These are phyloP conservation scores for Drosophila helvetica DNA, from an alignment of 2,888 invertebrate genomes.

Conservation along the genomic window DNA sequence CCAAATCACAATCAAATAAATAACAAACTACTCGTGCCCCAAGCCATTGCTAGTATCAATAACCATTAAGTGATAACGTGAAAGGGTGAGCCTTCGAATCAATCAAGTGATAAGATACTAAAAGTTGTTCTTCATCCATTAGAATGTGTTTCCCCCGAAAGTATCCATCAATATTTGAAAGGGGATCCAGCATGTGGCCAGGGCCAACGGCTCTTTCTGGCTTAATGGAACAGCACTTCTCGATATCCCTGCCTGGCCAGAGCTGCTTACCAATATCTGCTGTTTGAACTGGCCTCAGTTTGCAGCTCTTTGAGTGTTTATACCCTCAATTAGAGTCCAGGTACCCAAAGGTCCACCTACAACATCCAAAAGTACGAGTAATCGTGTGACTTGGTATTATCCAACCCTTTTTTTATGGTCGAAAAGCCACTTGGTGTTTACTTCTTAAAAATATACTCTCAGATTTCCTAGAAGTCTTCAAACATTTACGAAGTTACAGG, in stretches of 20 bases:
- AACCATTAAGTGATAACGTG: constrained; percentile 42
- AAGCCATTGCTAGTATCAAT: constrained; percentile 36
- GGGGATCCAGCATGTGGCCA: background rate
- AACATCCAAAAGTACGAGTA: background rate
- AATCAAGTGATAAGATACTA: constrained; percentile 33
- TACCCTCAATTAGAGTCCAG: constrained; percentile 29
- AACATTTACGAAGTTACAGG: too few relatives aligned
- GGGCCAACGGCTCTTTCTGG: background rate
- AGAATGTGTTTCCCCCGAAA: constrained; percentile 3
- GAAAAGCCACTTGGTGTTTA: constrained; percentile 29
- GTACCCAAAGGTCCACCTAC: background rate
- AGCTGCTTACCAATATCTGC: background rate
- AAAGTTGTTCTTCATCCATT: constrained; percentile 7
- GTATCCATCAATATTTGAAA: constrained; percentile 2
- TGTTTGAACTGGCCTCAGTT: constrained; percentile 2
- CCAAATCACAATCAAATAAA: constrained; percentile 57
- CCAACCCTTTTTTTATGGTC: constrained; percentile 32
- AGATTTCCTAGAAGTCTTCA: too few relatives aligned
- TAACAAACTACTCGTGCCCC: constrained; percentile 30
- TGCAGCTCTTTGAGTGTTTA: constrained; percentile 2
- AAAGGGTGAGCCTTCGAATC: constrained; percentile 12
- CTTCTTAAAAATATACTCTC: too few relatives aligned
- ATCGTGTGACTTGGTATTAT: constrained; percentile 4
- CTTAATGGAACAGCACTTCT: background rate
- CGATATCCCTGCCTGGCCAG: background rate